Conservation (phyloP, 2,113 vertebrate species). For the Entomyzon cyanotis region DNA sequence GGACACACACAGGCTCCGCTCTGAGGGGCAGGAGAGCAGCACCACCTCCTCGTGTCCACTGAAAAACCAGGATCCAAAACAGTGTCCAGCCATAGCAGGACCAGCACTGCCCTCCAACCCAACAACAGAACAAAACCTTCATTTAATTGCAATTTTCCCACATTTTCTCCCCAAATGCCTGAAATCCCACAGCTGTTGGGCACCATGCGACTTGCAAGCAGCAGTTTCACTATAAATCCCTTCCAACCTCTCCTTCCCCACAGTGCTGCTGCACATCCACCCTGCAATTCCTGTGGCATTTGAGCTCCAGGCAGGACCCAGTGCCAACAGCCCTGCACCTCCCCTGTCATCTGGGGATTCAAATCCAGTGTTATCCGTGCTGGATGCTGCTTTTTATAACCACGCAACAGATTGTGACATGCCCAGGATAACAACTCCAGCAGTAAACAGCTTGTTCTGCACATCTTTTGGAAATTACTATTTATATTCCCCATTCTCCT, state of each 20-base stretch:
- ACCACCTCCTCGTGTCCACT: neutral
- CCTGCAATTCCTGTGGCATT: fast-evolving
- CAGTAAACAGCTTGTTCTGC: neutral
- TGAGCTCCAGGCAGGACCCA: fast-evolving
- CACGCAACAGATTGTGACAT: neutral
- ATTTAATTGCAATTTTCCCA: neutral
- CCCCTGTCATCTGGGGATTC: neutral
- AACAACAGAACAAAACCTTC: fast-evolving
- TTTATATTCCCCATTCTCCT: neutral
- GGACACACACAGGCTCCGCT: neutral
- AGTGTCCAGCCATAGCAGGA: neutral
- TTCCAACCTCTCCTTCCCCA: neutral
- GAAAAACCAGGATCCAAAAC: neutral
- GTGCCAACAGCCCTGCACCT: neutral
- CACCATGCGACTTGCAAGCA: fast-evolving
- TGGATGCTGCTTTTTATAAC: neutral
- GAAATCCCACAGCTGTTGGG: neutral
- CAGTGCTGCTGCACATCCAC: fast-evolving
- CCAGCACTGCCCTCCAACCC: neutral
- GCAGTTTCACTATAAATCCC: fast-evolving
- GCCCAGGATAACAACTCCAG: neutral
- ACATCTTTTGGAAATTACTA: neutral
- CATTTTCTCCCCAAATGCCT: neutral
- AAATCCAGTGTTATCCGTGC: neutral
- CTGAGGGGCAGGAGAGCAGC: neutral